Percentiles rank a stretch among this genome's conserved stretches.
These are phyloP conservation scores for Dascyllus trimaculatus DNA, from an alignment of 2,113 vertebrate species.

Conservation along the genomic window DNA sequence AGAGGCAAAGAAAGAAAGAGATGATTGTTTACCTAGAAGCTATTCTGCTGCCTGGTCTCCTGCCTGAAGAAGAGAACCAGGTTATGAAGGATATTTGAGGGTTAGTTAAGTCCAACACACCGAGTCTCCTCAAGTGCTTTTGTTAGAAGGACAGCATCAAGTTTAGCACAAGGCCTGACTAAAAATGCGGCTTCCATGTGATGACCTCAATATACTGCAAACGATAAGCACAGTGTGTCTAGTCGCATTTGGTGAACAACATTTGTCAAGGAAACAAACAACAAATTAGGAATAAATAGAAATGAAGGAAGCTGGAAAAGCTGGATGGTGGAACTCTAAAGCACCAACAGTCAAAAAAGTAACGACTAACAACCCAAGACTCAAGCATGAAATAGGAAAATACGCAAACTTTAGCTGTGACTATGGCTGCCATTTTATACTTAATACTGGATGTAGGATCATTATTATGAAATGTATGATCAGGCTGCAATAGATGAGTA, in stretches of 20 bases:
- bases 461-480: too few relatives aligned
- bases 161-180: constrained; percentile 17
- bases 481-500: not conserved
- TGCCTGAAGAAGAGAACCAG: constrained; percentile 5
- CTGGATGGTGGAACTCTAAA: not conserved
- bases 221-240: not conserved
- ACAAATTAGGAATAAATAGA: constrained; percentile 8
- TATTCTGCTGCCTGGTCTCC: constrained; percentile 8
- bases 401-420: not conserved
- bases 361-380: not conserved
- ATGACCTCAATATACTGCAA: constrained; percentile 14
- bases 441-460: not conserved
- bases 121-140: constrained; percentile 3
- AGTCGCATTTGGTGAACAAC: constrained; percentile 14
- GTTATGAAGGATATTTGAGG: constrained; percentile 4
- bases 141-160: not conserved
- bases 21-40: constrained; percentile 5
- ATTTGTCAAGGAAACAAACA: constrained; percentile 25
- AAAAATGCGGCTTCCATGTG: constrained; percentile 5
- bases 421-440: not conserved
- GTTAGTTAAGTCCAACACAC: constrained; percentile 11
- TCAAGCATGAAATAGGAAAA: not conserved
- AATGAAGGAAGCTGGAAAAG: constrained; percentile 9
- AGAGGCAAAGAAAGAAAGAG: not conserved
- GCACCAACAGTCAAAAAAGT: not conserved